Conservation (phyloP, 64 coral and sea anemone genomes). For the Porites australiensis region DNA sequence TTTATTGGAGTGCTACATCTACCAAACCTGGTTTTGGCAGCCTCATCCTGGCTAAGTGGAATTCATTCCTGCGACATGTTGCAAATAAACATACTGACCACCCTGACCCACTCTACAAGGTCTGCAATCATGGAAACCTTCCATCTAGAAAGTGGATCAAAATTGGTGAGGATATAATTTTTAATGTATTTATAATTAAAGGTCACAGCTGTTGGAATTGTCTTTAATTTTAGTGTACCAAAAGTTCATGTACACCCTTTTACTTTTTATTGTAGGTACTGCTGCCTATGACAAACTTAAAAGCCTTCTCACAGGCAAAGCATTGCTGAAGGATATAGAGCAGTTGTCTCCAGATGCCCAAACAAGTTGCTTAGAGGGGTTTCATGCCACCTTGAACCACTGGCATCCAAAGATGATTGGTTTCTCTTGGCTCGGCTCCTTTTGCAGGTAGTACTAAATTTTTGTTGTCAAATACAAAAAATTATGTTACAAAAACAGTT, state of each 20-base stretch:
- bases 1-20: constrained; percentile 55
- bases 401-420: constrained; percentile 52
- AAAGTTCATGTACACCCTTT: too few relatives aligned
- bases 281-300: constrained; percentile 16
- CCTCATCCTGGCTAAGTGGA: constrained; percentile 45
- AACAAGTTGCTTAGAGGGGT: constrained; percentile 36
- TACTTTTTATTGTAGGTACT: neutral
- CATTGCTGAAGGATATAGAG: neutral
- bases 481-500: too few relatives aligned
- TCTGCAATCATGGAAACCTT: constrained; percentile 19
- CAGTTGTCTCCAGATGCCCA: constrained; percentile 34
- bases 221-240: too few relatives aligned
- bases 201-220: too few relatives aligned
- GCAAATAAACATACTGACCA: constrained; percentile 24
- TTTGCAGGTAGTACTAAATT: neutral
- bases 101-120: constrained; percentile 19
- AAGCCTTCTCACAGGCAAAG: neutral
- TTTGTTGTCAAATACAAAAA: too few relatives aligned
- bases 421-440: constrained; percentile 16
- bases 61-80: constrained; percentile 40
- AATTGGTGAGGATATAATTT: constrained; percentile 18
- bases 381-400: constrained; percentile 32
- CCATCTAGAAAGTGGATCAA: constrained; percentile 48
- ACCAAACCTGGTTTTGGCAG: constrained; percentile 26
- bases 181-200: neutral